These are phyloP conservation scores for Scaptomyza parva DNA, from an alignment of 2,888 invertebrate genomes.

Conservation along the genomic window DNA sequence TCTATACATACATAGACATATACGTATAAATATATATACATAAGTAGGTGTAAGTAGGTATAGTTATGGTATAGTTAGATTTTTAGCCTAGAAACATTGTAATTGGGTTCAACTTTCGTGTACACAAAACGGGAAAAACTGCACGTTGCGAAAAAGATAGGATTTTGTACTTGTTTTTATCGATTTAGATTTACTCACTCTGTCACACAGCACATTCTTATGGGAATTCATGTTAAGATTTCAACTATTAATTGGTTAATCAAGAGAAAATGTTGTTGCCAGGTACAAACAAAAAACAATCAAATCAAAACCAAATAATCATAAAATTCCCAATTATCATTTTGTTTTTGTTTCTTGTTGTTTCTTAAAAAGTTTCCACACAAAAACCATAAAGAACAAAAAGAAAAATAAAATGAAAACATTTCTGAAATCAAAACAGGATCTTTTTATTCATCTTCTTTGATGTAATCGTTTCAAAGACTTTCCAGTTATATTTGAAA, in stretches of 20 bases:
- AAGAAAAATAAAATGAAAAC: slow-evolving; percentile 40
- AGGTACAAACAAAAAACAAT: slow-evolving; percentile 21
- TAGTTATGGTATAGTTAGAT: slow-evolving; percentile 23
- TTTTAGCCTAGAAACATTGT: slow-evolving; percentile 46
- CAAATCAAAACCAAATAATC: slow-evolving; percentile 9
- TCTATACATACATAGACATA: slow-evolving; percentile 36
- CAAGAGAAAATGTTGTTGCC: slow-evolving; percentile 39
- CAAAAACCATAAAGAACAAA: neutral
- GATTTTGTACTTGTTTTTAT: neutral
- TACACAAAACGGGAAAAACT: slow-evolving; percentile 9
- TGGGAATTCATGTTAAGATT: slow-evolving; percentile 50
- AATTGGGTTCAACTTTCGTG: slow-evolving; percentile 11
- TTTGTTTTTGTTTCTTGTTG: neutral
- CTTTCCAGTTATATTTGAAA: slow-evolving; percentile 35
- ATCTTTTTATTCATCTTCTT: slow-evolving; percentile 37
- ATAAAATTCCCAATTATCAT: slow-evolving; percentile 18
- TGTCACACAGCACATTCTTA: slow-evolving; percentile 60
- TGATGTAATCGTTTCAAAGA: neutral
- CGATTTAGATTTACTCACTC: slow-evolving; percentile 66
- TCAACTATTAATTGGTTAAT: slow-evolving; percentile 48
- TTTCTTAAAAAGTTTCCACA: no score
- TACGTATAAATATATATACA: no score
- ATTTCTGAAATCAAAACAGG: slow-evolving; percentile 55
- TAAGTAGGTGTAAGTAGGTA: no score
- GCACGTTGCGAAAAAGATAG: neutral